A percentile compares a stretch with the other conserved stretches of the same genome.
Conservation (phyloP, 2,113 vertebrate species). For the Hippocampus zosterae region DNA sequence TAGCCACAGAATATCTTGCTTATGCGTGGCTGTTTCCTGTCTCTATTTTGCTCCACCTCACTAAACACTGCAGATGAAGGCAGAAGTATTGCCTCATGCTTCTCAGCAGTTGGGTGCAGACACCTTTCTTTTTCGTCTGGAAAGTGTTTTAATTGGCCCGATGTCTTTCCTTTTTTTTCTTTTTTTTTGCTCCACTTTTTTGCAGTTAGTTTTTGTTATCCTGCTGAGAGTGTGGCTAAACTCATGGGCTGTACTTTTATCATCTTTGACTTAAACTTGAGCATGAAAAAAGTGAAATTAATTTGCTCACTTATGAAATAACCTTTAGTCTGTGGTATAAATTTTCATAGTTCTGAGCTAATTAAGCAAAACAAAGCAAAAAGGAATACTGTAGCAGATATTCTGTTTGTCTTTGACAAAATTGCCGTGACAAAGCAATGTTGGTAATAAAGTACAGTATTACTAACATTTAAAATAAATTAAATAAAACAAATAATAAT, state of each 20-base stretch:
- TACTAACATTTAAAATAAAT: background rate
- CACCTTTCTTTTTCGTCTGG: background rate
- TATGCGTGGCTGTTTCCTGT: background rate
- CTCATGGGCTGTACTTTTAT: background rate
- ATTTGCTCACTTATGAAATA: constrained; percentile 1
- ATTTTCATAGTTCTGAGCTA: background rate
- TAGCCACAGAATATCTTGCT: background rate
- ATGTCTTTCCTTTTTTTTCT: background rate
- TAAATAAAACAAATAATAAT: too few species aligned
- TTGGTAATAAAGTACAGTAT: background rate
- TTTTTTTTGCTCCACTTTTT: background rate
- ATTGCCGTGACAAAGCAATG: background rate
- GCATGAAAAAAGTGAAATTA: background rate
- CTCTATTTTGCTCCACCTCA: constrained; percentile 8
- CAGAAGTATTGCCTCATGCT: background rate
- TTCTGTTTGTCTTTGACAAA: background rate
- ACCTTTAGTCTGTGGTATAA: background rate
- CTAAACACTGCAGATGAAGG: constrained; percentile 9
- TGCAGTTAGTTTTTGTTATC: background rate
- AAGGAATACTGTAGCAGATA: background rate
- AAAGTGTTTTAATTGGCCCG: constrained; percentile 7
- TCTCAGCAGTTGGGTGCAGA: background rate
- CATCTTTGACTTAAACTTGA: background rate
- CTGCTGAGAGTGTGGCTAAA: constrained; percentile 1
- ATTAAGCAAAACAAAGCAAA: background rate